These are phyloP conservation scores for Lophius americanus DNA, from an alignment of 2,797 vertebrate species.

Conservation along the genomic window DNA sequence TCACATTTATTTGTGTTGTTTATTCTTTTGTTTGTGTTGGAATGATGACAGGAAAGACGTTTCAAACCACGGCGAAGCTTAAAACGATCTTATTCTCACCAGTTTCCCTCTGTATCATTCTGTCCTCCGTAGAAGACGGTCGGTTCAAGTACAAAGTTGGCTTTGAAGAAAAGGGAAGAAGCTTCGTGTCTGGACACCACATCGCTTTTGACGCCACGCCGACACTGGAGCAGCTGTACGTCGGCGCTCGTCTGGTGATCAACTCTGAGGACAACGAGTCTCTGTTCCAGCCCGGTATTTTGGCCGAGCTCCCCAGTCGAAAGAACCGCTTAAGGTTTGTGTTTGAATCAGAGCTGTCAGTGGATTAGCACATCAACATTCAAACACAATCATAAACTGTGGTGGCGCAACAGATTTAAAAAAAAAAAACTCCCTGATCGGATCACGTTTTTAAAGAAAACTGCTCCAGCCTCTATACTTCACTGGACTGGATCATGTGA, in stretches of 20 bases:
- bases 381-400: too few relatives aligned
- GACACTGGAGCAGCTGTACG: conserved; percentile 81
- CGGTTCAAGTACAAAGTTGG: conserved; percentile 88
- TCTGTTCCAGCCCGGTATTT: conserved; percentile 85
- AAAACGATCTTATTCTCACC: not conserved
- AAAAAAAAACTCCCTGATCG: too few relatives aligned
- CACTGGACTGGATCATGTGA: too few relatives aligned
- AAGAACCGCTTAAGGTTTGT: conserved; percentile 91
- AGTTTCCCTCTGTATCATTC: not conserved
- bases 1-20: too few relatives aligned
- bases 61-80: not conserved
- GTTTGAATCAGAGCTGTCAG: not conserved
- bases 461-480: too few relatives aligned
- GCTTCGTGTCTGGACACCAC: conserved; percentile 90
- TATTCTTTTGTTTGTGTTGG: too few relatives aligned
- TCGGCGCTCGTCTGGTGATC: conserved; percentile 90
- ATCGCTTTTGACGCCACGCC: conserved; percentile 87
- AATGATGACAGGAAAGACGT: not conserved
- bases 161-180: conserved; percentile 90
- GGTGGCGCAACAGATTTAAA: too few relatives aligned
- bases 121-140: conserved; percentile 49
- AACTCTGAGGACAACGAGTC: conserved; percentile 86
- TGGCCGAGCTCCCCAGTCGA: conserved; percentile 90
- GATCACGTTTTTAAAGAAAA: too few relatives aligned
- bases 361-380: too few relatives aligned